These are phyloP conservation scores for Malachius bipustulatus DNA, from an alignment of 2,888 invertebrate genomes.

Conservation along the genomic window DNA sequence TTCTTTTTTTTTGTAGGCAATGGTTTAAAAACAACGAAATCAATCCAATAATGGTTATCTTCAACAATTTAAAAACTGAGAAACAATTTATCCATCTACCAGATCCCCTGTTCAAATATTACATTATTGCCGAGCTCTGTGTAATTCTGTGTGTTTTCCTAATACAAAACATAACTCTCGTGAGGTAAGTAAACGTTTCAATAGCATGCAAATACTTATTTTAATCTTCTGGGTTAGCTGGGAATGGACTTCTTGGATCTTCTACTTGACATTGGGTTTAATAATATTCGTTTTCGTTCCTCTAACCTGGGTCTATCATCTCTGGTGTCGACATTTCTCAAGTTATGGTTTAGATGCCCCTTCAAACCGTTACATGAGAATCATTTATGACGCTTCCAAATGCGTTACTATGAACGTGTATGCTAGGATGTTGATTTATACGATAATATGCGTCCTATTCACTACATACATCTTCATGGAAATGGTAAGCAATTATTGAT, in stretches of 20 bases:
- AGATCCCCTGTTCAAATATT: constrained; percentile 80
- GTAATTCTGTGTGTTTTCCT: constrained; percentile 47
- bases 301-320: constrained; percentile 63
- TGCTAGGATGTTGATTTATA: constrained; percentile 52
- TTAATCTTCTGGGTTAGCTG: no score
- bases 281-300: constrained; percentile 51
- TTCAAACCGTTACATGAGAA: constrained; percentile 38
- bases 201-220: not conserved
- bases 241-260: constrained; percentile 37
- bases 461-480: constrained; percentile 54
- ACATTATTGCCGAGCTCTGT: constrained; percentile 48
- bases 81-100: constrained; percentile 58
- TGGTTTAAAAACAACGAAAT: constrained; percentile 50
- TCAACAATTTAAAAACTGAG: constrained; percentile 54
- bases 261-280: constrained; percentile 36
- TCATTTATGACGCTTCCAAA: constrained; percentile 49
- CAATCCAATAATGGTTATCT: constrained; percentile 49
- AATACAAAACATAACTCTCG: constrained; percentile 49
- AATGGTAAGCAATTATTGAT: constrained; percentile 46
- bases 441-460: constrained; percentile 52
- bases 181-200: constrained; percentile 36
- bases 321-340: constrained; percentile 43
- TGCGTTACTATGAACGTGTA: constrained; percentile 50
- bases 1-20: constrained; percentile 44
- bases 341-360: constrained; percentile 44